Conservation (phyloP, 35 echinoderm and acorn worm species). For the Ptychodera flava region DNA sequence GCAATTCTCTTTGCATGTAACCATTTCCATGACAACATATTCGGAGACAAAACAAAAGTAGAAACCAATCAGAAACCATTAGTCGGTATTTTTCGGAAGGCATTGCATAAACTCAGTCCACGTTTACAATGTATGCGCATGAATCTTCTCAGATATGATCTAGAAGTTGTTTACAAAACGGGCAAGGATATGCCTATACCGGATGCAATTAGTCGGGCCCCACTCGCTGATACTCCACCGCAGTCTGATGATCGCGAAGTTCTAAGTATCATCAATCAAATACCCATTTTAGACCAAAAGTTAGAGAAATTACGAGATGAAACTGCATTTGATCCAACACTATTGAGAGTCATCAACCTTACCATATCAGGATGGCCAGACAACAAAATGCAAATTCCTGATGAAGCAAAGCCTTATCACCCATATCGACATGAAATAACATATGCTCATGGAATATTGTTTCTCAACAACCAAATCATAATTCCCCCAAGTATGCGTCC, state of each 20-base stretch:
- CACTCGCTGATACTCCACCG: constrained; percentile 1
- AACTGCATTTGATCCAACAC: constrained; percentile 25
- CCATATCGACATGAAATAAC: constrained; percentile 5
- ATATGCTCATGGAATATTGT: background rate
- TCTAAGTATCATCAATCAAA: constrained; percentile 5
- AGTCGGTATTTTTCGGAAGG: constrained; percentile 36
- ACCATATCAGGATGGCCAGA: constrained; percentile 9
- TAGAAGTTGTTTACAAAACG: constrained; percentile 27
- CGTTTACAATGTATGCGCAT: constrained; percentile 42
- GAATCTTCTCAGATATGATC: constrained; percentile 51
- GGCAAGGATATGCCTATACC: constrained; percentile 40
- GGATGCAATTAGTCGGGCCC: constrained; percentile 26
- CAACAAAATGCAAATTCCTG: background rate
- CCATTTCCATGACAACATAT: constrained; percentile 56
- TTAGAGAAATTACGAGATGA: constrained; percentile 34
- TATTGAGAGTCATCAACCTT: constrained; percentile 7
- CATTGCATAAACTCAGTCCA: constrained; percentile 35
- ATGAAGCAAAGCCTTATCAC: background rate
- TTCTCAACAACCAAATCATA: constrained; percentile 14
- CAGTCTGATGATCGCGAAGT: constrained; percentile 4
- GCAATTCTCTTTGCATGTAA: constrained; percentile 46
- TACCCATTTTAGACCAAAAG: constrained; percentile 14
- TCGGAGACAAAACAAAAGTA: constrained; percentile 26
- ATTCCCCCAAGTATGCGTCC: background rate
- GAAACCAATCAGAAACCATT: constrained; percentile 65